Evolutionary conservation across 2,113 vertebrate species (phyloP).

Genomic region (Catagonus wagneri): DNA sequence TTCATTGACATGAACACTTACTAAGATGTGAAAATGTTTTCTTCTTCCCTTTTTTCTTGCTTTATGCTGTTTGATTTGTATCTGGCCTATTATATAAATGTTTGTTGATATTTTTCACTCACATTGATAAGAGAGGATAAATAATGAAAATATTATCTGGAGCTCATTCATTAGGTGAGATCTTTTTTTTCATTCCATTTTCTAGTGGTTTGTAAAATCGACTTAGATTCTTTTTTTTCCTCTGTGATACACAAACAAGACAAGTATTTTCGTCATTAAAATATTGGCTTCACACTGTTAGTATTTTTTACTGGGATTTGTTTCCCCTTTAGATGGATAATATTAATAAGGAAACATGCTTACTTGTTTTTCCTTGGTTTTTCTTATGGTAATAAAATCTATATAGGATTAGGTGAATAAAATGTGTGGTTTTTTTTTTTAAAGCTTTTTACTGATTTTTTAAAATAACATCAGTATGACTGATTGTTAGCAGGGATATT

Average conservation of each 20-base stretch:
- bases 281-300: slow-evolving; percentile 17
- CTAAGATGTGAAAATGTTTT: neutral
- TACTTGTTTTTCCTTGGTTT: neutral
- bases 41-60: neutral
- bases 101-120: neutral
- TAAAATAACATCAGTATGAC: neutral
- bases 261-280: neutral
- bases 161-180: neutral
- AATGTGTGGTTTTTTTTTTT: neutral
- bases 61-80: neutral
- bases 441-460: neutral
- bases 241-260: neutral
- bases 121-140: neutral
- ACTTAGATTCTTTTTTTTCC: neutral
- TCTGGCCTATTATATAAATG: neutral
- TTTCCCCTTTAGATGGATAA: neutral
- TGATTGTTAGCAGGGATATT: neutral
- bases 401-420: neutral
- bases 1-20: neutral
- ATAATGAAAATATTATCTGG: neutral
- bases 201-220: slow-evolving; percentile 55
- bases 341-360: slow-evolving; percentile 12
- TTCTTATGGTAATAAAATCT: neutral
- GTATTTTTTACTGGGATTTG: neutral
- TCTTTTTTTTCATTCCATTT: slow-evolving; percentile 25